Conservation (phyloP, 2,113 vertebrate genomes). For the Balaenoptera acutorostrata region DNA sequence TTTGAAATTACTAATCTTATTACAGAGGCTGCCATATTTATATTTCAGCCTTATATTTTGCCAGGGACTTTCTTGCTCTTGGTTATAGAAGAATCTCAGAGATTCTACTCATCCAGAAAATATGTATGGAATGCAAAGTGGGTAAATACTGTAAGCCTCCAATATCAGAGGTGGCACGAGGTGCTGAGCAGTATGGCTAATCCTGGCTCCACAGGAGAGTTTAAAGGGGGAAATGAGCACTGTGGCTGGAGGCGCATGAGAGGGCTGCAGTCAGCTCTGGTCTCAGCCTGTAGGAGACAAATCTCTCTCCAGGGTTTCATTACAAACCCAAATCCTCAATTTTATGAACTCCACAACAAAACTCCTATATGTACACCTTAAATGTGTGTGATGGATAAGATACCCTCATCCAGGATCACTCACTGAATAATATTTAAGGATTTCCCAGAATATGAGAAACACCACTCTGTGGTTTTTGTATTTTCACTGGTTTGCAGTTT, state of each 20-base stretch:
- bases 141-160: not conserved
- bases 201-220: not conserved
- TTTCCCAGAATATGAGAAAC: not conserved
- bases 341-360: not conserved
- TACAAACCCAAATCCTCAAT: not conserved
- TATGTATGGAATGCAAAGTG: not conserved
- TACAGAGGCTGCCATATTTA: not conserved
- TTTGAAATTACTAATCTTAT: not conserved
- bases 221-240: not conserved
- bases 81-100: not conserved
- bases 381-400: not conserved
- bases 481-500: not conserved
- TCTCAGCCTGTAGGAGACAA: not conserved
- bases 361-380: not conserved
- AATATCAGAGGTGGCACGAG: not conserved
- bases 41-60: not conserved
- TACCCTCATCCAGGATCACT: not conserved
- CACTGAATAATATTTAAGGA: not conserved
- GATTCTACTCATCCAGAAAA: not conserved
- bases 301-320: not conserved
- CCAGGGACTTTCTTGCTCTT: not conserved
- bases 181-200: not conserved
- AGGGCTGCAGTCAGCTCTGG: not conserved
- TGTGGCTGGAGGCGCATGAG: not conserved
- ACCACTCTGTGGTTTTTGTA: not conserved